Conservation (phyloP, 1,140 invertebrate species). For the Lepidostoma basale region DNA sequence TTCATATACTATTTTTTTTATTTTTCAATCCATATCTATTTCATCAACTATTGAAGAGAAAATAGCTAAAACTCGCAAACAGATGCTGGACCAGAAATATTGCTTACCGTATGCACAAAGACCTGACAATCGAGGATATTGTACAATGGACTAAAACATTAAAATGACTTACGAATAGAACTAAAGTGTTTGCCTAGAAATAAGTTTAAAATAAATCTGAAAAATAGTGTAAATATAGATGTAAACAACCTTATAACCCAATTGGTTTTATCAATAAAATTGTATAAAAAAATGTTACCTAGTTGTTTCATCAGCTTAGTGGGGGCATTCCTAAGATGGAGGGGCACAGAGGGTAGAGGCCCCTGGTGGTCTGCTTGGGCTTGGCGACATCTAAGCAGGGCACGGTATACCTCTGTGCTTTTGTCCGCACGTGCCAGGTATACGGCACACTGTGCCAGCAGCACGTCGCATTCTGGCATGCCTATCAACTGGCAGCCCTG, state of each 20-base stretch:
- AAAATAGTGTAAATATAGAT: neutral
- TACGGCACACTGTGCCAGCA: conserved; percentile 76
- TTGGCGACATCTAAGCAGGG: conserved; percentile 67
- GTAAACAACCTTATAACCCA: neutral
- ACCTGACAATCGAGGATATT: too few species aligned
- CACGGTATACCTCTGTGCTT: conserved; percentile 72
- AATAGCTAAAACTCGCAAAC: too few species aligned
- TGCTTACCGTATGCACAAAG: neutral
- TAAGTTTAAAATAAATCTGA: too few species aligned
- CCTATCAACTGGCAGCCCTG: conserved; percentile 82
- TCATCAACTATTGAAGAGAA: too few species aligned
- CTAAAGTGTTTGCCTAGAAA: too few species aligned
- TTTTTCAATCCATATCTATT: neutral
- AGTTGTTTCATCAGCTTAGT: conserved; percentile 80
- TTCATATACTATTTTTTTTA: neutral
- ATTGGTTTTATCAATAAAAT: neutral
- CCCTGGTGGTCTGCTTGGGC: conserved; percentile 70
- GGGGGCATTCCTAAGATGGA: conserved; percentile 79
- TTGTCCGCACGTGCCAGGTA: conserved; percentile 80
- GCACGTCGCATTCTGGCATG: conserved; percentile 80
- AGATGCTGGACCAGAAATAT: too few species aligned
- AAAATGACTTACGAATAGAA: too few species aligned
- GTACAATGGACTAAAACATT: too few species aligned
- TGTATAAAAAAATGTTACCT: conserved; percentile 58
- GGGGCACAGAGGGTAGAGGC: conserved; percentile 72